Conservation (phyloP, 2,797 vertebrate genomes). For the Mus spretus region DNA sequence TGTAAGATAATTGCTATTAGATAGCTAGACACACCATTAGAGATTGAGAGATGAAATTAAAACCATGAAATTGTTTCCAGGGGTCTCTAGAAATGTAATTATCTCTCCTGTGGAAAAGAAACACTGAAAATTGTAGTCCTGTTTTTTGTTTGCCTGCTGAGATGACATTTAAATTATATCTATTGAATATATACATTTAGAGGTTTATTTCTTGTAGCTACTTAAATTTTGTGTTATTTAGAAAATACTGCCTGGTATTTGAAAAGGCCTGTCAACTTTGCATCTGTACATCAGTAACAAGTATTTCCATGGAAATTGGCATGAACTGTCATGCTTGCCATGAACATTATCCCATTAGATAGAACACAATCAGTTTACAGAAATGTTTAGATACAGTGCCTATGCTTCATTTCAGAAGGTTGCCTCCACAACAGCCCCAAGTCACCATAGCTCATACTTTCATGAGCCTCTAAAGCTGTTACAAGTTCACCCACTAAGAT, state of each 20-base stretch:
- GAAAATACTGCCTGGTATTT: slow-evolving; percentile 50
- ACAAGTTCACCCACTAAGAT: neutral
- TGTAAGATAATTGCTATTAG: slow-evolving; percentile 81
- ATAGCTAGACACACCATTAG: slow-evolving; percentile 76
- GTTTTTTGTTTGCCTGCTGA: slow-evolving; percentile 67
- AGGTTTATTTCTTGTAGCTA: slow-evolving; percentile 57
- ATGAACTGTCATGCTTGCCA: neutral
- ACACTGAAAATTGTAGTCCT: slow-evolving; percentile 65
- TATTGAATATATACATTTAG: slow-evolving; percentile 65
- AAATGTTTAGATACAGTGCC: slow-evolving; percentile 32
- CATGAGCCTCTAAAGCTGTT: neutral
- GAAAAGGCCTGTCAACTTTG: slow-evolving; percentile 56
- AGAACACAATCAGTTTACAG: neutral
- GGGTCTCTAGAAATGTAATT: slow-evolving; percentile 80
- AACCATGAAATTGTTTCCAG: slow-evolving; percentile 83
- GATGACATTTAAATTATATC: slow-evolving; percentile 70
- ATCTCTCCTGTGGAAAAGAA: slow-evolving; percentile 73
- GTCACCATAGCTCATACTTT: neutral
- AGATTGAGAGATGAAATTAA: slow-evolving; percentile 82
- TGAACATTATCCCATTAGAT: slow-evolving; percentile 34
- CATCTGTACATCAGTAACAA: slow-evolving; percentile 35
- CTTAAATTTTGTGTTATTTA: slow-evolving; percentile 74
- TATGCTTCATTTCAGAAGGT: slow-evolving; percentile 19
- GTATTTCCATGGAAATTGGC: slow-evolving; percentile 67
- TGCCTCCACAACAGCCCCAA: neutral